A percentile compares a stretch with the other conserved stretches of the same genome.
Evolutionary conservation across 2,888 invertebrate species (phyloP).

Genomic region (Sisyra nigra): DNA sequence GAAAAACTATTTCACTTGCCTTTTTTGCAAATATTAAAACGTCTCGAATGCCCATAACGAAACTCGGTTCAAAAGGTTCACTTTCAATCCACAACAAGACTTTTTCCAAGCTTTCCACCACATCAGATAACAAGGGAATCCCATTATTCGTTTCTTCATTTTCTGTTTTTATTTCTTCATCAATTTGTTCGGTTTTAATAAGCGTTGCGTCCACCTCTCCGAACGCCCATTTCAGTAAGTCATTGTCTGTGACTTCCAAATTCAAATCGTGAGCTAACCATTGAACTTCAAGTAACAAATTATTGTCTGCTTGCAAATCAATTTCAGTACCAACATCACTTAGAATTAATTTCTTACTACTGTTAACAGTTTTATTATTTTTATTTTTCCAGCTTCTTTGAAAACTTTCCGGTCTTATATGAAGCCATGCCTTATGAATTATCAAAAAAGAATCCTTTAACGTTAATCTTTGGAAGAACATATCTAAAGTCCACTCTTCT

Average conservation of each 20-base stretch:
- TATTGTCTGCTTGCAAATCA: conserved; percentile 5
- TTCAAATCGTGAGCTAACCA: conserved; percentile 21
- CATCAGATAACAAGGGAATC: conserved; percentile 24
- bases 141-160: conserved; percentile 13
- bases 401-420: conserved; percentile 27
- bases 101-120: conserved; percentile 24
- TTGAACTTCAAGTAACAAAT: conserved; percentile 18
- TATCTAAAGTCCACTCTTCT: background rate
- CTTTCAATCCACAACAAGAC: conserved; percentile 32
- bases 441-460: conserved; percentile 30
- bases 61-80: conserved; percentile 28
- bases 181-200: background rate
- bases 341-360: conserved; percentile 1
- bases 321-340: conserved; percentile 4
- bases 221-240: conserved; percentile 16
- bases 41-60: conserved; percentile 13
- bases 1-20: conserved; percentile 1
- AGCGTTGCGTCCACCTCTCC: background rate
- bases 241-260: conserved; percentile 20
- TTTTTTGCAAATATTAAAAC: conserved; percentile 5
- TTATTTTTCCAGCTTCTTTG: conserved; percentile 21
- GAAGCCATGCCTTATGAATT: conserved; percentile 29
- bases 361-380: background rate
- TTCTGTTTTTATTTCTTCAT: conserved; percentile 14
- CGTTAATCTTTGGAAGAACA: conserved; percentile 17